A percentile compares a stretch with the other conserved stretches of the same genome.
Conservation (phyloP, 2,888 invertebrate genomes). For the Zhuqinia jingwanae region DNA sequence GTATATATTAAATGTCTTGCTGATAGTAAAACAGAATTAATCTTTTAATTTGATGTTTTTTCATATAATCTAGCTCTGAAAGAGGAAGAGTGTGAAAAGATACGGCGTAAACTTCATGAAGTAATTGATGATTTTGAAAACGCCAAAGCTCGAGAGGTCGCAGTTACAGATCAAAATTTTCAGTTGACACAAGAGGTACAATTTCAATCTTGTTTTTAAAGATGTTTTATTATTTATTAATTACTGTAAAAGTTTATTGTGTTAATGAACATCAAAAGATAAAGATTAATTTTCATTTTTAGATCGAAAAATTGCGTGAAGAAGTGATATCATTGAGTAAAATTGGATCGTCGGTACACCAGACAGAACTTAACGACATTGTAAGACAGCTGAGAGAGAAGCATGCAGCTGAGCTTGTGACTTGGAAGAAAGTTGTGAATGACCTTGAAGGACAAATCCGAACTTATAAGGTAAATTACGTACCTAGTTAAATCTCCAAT, state of each 20-base stretch:
- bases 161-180: conserved; percentile 67
- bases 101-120: conserved; percentile 75
- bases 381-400: conserved; percentile 77
- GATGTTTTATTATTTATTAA: too few species aligned
- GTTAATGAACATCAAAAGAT: too few species aligned
- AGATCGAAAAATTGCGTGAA: conserved; percentile 75
- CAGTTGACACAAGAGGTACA: conserved; percentile 71
- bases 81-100: conserved; percentile 74
- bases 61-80: conserved; percentile 17
- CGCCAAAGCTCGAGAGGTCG: conserved; percentile 64
- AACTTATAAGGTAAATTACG: conserved; percentile 67
- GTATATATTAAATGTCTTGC: background rate
- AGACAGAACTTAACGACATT: conserved; percentile 75
- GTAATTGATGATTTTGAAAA: conserved; percentile 76
- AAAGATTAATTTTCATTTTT: too few species aligned
- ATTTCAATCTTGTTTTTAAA: too few species aligned
- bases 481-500: too few species aligned
- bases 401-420: conserved; percentile 73
- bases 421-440: conserved; percentile 71
- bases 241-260: too few species aligned
- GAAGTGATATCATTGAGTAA: conserved; percentile 74
- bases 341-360: conserved; percentile 76
- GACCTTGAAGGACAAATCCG: conserved; percentile 75
- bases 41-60: too few species aligned
- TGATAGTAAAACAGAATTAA: too few species aligned